phyloP scores from a whole-genome alignment of 2,888 invertebrate genomes.

The Acronicta aceris region DNA sequence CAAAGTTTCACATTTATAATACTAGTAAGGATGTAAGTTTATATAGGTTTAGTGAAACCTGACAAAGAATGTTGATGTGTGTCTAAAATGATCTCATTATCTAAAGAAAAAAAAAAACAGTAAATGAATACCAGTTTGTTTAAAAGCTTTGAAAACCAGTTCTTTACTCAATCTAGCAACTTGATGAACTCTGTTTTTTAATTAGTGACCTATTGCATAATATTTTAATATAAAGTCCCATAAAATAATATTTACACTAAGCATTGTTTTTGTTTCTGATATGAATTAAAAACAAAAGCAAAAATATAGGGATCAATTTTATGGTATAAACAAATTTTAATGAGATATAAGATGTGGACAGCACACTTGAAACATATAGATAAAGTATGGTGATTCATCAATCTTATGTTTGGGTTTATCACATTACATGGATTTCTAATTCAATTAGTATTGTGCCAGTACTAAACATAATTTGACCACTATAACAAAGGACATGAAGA shows the following conservation, averaged over 20 bases:
- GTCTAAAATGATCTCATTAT: background rate
- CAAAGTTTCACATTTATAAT: too few species aligned
- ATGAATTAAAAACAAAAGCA: background rate
- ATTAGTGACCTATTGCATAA: conserved; percentile 10
- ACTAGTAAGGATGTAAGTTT: too few species aligned
- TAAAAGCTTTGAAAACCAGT: conserved; percentile 1
- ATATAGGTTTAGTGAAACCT: too few species aligned
- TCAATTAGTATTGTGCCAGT: conserved; percentile 20
- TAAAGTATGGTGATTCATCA: conserved; percentile 27
- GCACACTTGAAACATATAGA: conserved; percentile 11
- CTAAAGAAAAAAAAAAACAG: background rate
- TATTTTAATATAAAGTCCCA: background rate
- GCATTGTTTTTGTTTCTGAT: too few species aligned
- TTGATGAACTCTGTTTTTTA: conserved; percentile 4
- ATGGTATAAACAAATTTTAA: background rate
- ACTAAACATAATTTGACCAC: conserved; percentile 2
- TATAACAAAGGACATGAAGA: background rate
- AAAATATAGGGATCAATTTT: background rate
- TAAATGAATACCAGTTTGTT: background rate
- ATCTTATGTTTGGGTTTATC: background rate
- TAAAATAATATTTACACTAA: background rate
- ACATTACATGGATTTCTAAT: conserved; percentile 15
- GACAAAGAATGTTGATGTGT: too few species aligned
- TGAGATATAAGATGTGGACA: background rate
- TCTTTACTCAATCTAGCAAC: background rate